Base-by-base conservation (phyloP, 2,113 vertebrate species). In the Sporophila hypoxantha region DNA sequence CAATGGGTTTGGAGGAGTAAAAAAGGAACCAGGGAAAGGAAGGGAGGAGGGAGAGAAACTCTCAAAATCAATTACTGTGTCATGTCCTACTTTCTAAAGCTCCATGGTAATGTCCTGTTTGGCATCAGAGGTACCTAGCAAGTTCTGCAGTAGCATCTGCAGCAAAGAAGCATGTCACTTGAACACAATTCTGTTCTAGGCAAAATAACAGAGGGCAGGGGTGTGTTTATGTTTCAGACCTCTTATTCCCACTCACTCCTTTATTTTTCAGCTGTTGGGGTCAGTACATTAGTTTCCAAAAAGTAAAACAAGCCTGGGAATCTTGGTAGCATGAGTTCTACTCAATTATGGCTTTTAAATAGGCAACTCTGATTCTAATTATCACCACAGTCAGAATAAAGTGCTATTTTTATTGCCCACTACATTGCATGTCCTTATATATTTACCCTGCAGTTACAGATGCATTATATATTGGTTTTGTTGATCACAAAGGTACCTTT, bases 351-450 rank as follows among this genome's bases (percentile, higher is more conserved):
- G 76, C 91, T 95, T 96, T 97, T 96, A 97, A 96, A 68, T 94
- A 96, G 90, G 90, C 95, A 96, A 97, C 97, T 98, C 96, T 97
- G 96, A 96, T 97, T 98, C 94, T 98, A 98, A 98, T 98, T 98
- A 98, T 95, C 89, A 90, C 49, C 92, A 96, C 93, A 87, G 67
- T 92, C 23, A 42, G 79, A 94, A 95, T 77, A 89, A 96, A 95
- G 90, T 95, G 64, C 85, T 93, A 46, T 90, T 96, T 97, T 97
- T 97, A 94, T 97, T 95, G 91, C 67, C 92, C 87, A 81, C 95
- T 96, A 95, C 67, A 69, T 32, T 94, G 37, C 49, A 84, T 94
- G 95, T 94, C 93, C 94, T 97, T 97, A 92, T 36, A 74, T 92
- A 93, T 76, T 84, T 94, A 97, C 93, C 94, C 93, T 84, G 70